Conservation (phyloP, 1,140 invertebrate species). For the Heliconius hermathena region DNA sequence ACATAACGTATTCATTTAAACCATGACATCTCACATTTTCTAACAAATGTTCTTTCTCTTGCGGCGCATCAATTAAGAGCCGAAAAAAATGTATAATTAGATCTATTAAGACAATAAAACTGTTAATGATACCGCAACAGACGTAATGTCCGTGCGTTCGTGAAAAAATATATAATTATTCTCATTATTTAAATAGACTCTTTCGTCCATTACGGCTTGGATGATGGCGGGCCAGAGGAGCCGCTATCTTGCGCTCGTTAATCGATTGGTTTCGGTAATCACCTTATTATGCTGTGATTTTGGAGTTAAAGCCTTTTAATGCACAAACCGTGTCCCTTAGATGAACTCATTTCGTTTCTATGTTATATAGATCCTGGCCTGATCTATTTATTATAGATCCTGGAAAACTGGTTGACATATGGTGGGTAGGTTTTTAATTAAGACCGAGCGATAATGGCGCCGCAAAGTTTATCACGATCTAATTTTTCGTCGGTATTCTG, state of each 20-base stretch:
- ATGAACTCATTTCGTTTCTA: slow-evolving; percentile 71
- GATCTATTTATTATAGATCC: neutral
- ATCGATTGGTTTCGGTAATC: slow-evolving; percentile 81
- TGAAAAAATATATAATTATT: slow-evolving; percentile 81
- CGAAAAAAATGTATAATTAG: slow-evolving; percentile 82
- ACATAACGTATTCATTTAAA: slow-evolving; percentile 79
- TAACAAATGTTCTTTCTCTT: slow-evolving; percentile 78
- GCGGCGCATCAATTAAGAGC: slow-evolving; percentile 77
- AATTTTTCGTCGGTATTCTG: neutral
- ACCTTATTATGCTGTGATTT: slow-evolving; percentile 75
- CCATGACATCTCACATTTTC: slow-evolving; percentile 81
- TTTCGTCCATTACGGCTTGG: slow-evolving; percentile 70
- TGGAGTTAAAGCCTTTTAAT: slow-evolving; percentile 72
- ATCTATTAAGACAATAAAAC: slow-evolving; percentile 81
- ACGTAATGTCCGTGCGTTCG: slow-evolving; percentile 74
- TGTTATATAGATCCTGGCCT: neutral
- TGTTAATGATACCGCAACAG: slow-evolving; percentile 80
- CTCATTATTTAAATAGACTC: slow-evolving; percentile 81
- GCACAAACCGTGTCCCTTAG: slow-evolving; percentile 74
- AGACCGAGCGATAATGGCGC: neutral
- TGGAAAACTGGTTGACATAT: slow-evolving; percentile 5
- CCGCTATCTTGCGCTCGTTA: slow-evolving; percentile 76
- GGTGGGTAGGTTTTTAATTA: neutral
- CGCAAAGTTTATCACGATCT: slow-evolving; percentile 9
- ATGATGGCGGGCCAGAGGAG: slow-evolving; percentile 68